Base-by-base conservation (phyloP, 1,140 invertebrate genomes). In the Papilio machaon region DNA sequence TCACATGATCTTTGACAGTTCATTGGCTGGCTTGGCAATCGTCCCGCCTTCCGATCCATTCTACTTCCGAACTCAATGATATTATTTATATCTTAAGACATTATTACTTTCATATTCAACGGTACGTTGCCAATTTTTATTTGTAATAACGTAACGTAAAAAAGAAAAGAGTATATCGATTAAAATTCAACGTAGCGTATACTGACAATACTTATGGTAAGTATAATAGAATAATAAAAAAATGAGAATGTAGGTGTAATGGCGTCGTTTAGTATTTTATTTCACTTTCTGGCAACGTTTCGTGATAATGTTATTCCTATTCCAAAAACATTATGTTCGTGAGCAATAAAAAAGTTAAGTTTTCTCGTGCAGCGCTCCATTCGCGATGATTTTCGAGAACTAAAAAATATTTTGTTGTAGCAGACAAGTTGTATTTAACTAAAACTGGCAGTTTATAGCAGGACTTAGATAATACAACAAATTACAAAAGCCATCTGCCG, bases 1-100 rank as follows among this genome's bases (percentile, higher is more conserved):
- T 79, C 77, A 79, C 77, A 64, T 79, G 77, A 79, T 79, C 77
- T 79, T 79, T 64, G 77, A 79, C 77, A 79, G 77, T 79, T 79
- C 77, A 79, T 79, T 79, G 77, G 77, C 77, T 79, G 38, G 60
- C 58, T 79, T 79, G 77, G 77, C 77, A 79, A 60, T 58, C 77
- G 77, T 64, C 54, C 77, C 77, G 77, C 77, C 77, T 64, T 64
- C 77, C 77, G 77, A 79, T 79, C 58, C 77, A 79, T 79, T 79
- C 38, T 64, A 64, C 77, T 79, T 79, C 76, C 76, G 58, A 60
- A 58, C 76, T 60, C 58, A 38, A 79, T 79, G 76, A 79, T 79
- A 79, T 79, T 79, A 79, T 79, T 79, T 79, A 79, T 79, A 60
- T 64, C 58, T 38, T 79, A 64, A 79, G 35, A 79, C 76, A 64